Conservation (phyloP, 2,113 vertebrate genomes). For the Camelus dromedarius region DNA sequence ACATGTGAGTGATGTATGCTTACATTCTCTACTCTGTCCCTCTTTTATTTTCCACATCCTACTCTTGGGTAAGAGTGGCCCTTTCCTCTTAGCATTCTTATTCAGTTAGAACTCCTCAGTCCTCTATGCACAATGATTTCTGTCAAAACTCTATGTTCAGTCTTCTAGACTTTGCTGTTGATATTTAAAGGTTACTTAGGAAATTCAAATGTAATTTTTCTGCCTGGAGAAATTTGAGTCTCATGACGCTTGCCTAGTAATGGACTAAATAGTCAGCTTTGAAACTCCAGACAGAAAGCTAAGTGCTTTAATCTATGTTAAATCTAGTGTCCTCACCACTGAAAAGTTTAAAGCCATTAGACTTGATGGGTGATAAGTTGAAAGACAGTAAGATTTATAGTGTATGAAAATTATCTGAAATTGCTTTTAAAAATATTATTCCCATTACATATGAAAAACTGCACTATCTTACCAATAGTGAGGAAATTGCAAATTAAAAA, state of each 20-base stretch:
- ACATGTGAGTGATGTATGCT: neutral
- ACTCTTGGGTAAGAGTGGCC: neutral
- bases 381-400: neutral
- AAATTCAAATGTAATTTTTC: conserved; percentile 36
- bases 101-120: neutral
- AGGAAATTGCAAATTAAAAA: neutral
- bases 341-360: neutral
- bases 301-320: neutral
- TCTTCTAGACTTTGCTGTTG: neutral
- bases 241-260: neutral
- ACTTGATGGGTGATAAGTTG: neutral
- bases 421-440: neutral
- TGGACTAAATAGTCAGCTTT: neutral
- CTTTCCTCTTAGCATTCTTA: neutral
- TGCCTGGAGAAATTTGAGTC: conserved; percentile 10
- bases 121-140: neutral
- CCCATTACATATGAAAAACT: neutral
- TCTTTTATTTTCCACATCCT: neutral
- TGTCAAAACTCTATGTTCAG: neutral
- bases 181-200: neutral
- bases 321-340: neutral
- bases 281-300: neutral
- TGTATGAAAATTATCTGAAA: neutral
- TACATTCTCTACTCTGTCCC: neutral
- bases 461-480: neutral